These are phyloP conservation scores for Trichonephila clavata DNA, from an alignment of 1,140 invertebrate genomes.

Conservation along the genomic window DNA sequence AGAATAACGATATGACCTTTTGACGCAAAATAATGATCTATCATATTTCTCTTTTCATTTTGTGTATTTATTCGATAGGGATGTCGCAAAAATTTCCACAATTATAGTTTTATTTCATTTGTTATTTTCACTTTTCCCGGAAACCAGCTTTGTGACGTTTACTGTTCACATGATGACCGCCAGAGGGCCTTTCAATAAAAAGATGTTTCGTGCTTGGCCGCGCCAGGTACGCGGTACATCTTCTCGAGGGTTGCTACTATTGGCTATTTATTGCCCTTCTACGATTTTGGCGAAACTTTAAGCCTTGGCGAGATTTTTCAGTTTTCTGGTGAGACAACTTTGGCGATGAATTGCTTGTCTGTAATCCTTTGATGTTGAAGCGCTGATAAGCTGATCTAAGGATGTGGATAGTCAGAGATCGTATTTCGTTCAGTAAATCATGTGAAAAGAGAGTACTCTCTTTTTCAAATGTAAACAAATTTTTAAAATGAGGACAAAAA, in stretches of 20 bases:
- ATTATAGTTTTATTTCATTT: slow-evolving; percentile 46
- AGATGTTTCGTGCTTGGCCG: slow-evolving; percentile 56
- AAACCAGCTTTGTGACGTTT: slow-evolving; percentile 65
- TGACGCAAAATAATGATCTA: slow-evolving; percentile 4
- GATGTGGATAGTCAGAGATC: background rate
- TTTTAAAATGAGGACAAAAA: no score
- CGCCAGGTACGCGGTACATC: slow-evolving; percentile 46
- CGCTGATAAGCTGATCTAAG: background rate
- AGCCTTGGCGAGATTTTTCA: background rate
- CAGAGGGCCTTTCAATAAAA: slow-evolving; percentile 54
- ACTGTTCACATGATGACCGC: slow-evolving; percentile 63
- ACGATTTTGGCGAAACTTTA: background rate
- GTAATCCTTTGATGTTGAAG: slow-evolving; percentile 1
- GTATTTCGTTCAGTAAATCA: background rate
- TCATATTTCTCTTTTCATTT: background rate
- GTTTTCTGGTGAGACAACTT: background rate
- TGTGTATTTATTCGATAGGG: background rate
- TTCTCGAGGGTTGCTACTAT: background rate
- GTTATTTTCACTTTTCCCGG: slow-evolving; percentile 68
- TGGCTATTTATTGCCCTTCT: background rate
- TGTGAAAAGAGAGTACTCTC: background rate
- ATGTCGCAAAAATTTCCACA: slow-evolving; percentile 43
- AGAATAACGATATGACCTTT: background rate
- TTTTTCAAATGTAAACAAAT: background rate
- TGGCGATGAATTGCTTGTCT: background rate